Conservation (phyloP, 1,140 invertebrate genomes). For the Apis florea region DNA sequence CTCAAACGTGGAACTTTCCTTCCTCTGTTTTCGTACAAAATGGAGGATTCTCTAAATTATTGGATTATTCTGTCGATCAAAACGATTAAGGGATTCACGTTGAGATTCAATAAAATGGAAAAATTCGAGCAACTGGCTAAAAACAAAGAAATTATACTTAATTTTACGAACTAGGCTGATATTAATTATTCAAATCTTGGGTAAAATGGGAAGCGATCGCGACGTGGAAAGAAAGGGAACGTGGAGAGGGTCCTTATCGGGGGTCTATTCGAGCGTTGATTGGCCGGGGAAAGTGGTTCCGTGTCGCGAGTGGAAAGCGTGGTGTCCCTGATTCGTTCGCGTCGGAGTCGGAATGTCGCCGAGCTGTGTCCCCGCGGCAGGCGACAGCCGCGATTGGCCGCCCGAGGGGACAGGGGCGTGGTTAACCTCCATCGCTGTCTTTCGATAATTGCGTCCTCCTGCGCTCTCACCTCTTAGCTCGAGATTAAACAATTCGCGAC, state of each 20-base stretch:
- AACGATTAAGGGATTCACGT: too few relatives aligned
- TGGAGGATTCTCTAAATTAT: too few relatives aligned
- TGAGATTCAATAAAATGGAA: too few relatives aligned
- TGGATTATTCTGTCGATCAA: too few relatives aligned
- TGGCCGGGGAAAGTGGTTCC: slow-evolving; percentile 27
- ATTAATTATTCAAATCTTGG: too few relatives aligned
- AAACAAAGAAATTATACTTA: too few relatives aligned
- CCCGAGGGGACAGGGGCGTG: slow-evolving; percentile 75
- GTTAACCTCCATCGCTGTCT: slow-evolving; percentile 75
- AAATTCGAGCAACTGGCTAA: too few relatives aligned
- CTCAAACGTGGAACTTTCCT: too few relatives aligned
- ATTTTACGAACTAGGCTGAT: too few relatives aligned
- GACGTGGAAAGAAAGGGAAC: neutral
- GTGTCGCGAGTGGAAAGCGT: slow-evolving; percentile 18
- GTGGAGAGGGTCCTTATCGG: neutral
- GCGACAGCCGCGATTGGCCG: slow-evolving; percentile 75
- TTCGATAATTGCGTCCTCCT: slow-evolving; percentile 72
- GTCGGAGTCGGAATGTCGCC: slow-evolving; percentile 74
- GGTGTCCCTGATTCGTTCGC: slow-evolving; percentile 60
- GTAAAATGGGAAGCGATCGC: neutral
- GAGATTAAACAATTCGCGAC: neutral
- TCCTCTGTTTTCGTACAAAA: too few relatives aligned
- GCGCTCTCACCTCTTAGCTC: slow-evolving; percentile 1
- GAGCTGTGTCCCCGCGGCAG: slow-evolving; percentile 69
- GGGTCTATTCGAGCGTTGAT: slow-evolving; percentile 31